Conservation (phyloP, 1,140 invertebrate genomes). For the Drosophila neocordata region DNA sequence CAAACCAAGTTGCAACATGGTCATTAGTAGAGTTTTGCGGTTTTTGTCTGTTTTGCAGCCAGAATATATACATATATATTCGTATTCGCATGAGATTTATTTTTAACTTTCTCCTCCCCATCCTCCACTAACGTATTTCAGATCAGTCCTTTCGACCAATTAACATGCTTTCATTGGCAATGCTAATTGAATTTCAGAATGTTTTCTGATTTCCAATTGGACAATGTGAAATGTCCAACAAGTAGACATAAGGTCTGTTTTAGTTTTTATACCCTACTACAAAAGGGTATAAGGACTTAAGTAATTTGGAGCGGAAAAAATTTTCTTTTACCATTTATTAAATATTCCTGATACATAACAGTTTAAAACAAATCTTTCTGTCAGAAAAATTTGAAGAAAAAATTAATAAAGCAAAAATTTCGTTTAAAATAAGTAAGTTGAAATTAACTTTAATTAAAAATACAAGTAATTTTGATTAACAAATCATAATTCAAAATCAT, state of each 20-base stretch:
- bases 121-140: not conserved
- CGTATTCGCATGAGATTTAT: not conserved
- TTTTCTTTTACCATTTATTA: too few species aligned
- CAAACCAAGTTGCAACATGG: not conserved
- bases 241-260: not conserved
- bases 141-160: not conserved
- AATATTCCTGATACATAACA: too few species aligned
- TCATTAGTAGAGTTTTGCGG: slow-evolving; percentile 4
- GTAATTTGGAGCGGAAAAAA: too few species aligned
- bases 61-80: not conserved
- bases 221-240: not conserved
- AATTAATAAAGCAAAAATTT: too few species aligned
- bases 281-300: too few species aligned
- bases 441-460: too few species aligned
- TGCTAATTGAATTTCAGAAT: not conserved
- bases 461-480: too few species aligned
- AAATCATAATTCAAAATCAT: too few species aligned
- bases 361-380: too few species aligned
- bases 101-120: not conserved
- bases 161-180: not conserved
- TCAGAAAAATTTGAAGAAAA: too few species aligned
- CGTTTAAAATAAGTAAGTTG: too few species aligned
- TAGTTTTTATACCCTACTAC: not conserved
- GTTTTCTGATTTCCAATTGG: not conserved
- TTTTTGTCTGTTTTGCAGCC: not conserved